Evolutionary conservation across 2,797 vertebrate genomes (phyloP), one percentile per base, ranked within the genome.

Genomic region (Synanceia verrucosa): DNA sequence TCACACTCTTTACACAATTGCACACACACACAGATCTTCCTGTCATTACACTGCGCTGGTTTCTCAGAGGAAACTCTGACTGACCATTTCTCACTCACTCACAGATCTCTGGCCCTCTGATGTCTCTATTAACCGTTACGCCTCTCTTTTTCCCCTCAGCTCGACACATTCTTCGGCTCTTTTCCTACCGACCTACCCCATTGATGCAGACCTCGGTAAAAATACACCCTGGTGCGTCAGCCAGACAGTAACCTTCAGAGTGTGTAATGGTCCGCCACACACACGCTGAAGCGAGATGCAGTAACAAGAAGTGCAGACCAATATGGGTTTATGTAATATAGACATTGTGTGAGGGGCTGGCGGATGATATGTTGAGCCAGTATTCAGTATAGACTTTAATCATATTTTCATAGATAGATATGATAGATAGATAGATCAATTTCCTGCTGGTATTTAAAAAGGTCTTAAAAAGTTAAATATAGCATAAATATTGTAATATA

Each of bases 131-230:
- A 87, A 71, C 73, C 61, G 82, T 75, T 82, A 86, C 81, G 70
- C 76, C 77, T 90, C 73, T 67, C 34, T 74, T 89, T 91, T 91
- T 84, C 83, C 87, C 82, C 70, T 81, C 88, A 72, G 77, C 81
- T 78, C 82, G 81, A 89, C 84, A 72, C 87, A 91, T 92, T 91
- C 71, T 87, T 88, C 80, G 21, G 56, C 81, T 82, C 83, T 90
- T 91, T n/a, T 84, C 89, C 86, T 89, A 88, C 90, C 85, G 87
- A 90, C 90, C 90, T 89, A 89, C 89, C 59, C 79, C 80, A 79
- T 82, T 76, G 90, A 91, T 89, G 87, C 78, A 87, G 88, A 86
- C 85, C 87, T 81, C 26, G 9, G 73, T 79, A 77, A 89, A 88
- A 89, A 83, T 76, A 83, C 85, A 57, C 83, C 48, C 61, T n/a